Percentiles rank a stretch among this genome's conserved stretches.
Evolutionary conservation across 2,888 invertebrate species (phyloP).

Genomic region (Drosophila fungiperda): DNA sequence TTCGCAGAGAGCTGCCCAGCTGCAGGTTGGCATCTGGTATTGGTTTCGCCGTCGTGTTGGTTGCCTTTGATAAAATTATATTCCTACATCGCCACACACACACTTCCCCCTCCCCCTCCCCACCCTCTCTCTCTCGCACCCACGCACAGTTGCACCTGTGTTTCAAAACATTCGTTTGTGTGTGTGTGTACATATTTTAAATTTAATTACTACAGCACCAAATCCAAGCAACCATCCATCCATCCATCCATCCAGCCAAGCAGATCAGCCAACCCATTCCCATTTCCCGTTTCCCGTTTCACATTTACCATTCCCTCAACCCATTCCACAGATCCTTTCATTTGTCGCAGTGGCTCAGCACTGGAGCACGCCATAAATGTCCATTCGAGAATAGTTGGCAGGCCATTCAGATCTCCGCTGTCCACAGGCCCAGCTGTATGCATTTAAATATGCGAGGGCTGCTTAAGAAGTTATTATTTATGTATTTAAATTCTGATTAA

Average conservation of each 20-base stretch:
- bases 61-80: conserved; percentile 74
- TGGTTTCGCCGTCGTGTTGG: conserved; percentile 44
- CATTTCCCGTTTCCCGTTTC: neutral
- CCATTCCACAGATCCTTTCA: conserved; percentile 54
- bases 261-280: conserved; percentile 43
- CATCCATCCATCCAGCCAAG: conserved; percentile 39
- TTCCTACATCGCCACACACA: neutral
- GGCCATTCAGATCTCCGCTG: conserved; percentile 60
- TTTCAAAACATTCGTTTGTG: conserved; percentile 59
- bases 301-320: conserved; percentile 1
- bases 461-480: neutral
- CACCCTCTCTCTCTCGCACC: neutral
- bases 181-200: conserved; percentile 73
- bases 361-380: conserved; percentile 57
- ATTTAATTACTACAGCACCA: conserved; percentile 70
- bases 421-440: conserved; percentile 30
- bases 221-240: conserved; percentile 54
- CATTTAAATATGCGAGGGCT: conserved; percentile 46
- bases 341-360: conserved; percentile 58
- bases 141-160: conserved; percentile 49
- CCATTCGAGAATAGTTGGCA: conserved; percentile 68
- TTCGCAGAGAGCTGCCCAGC: conserved; percentile 32
- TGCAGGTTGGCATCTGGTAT: conserved; percentile 52
- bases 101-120: neutral
- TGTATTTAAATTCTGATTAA: neutral